Conservation (phyloP, 1,140 invertebrate genomes). For the Zophobas morio region DNA sequence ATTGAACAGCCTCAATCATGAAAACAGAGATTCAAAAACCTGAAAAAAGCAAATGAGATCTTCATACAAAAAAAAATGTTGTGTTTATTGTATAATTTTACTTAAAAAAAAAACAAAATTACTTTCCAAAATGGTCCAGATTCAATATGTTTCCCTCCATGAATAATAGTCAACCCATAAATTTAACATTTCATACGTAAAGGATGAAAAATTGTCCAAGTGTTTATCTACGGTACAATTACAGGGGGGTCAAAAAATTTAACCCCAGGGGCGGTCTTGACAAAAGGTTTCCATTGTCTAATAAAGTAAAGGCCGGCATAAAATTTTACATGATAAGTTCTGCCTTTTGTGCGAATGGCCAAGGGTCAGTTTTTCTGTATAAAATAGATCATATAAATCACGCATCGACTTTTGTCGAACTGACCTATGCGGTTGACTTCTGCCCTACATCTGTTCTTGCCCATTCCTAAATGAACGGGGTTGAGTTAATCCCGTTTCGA, state of each 20-base stretch:
- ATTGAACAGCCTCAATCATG: no score
- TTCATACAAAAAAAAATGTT: no score
- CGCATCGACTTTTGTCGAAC: slow-evolving; percentile 63
- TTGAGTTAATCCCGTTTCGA: slow-evolving; percentile 52
- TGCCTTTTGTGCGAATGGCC: slow-evolving; percentile 61
- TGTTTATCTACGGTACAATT: slow-evolving; percentile 66
- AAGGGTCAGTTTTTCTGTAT: slow-evolving; percentile 65
- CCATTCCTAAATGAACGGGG: slow-evolving; percentile 58
- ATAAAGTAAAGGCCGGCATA: slow-evolving; percentile 58
- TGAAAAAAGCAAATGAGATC: no score
- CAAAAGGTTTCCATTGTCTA: slow-evolving; percentile 55
- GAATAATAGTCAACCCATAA: not conserved
- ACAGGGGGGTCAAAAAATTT: slow-evolving; percentile 65
- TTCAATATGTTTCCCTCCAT: no score
- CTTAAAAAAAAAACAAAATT: no score
- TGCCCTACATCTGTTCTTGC: slow-evolving; percentile 68
- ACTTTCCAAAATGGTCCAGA: no score
- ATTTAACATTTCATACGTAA: slow-evolving; percentile 46
- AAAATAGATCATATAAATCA: slow-evolving; percentile 66
- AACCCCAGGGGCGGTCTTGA: slow-evolving; percentile 61
- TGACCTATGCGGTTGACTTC: slow-evolving; percentile 65
- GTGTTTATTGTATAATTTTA: no score
- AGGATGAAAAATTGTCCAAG: slow-evolving; percentile 67
- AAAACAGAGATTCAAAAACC: no score
- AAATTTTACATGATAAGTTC: slow-evolving; percentile 64